Percentiles rank a stretch among this genome's conserved stretches.
These are phyloP conservation scores for Heliconius hermathena DNA, from an alignment of 1,140 invertebrate species.

Conservation along the genomic window DNA sequence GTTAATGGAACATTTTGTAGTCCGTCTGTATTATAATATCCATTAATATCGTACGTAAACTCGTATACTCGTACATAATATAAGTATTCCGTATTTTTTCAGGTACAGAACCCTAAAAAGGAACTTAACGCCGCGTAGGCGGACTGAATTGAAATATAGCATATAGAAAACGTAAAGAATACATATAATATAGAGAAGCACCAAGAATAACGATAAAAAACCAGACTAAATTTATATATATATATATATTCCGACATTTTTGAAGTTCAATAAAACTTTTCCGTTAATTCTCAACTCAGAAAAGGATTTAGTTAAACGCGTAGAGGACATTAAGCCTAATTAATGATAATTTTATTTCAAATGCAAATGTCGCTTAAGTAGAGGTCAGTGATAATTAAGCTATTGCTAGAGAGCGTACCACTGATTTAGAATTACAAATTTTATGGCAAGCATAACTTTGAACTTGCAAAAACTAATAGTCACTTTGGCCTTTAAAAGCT, in stretches of 20 bases:
- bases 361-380: slow-evolving; percentile 19
- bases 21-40: no score
- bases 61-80: no score
- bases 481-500: not conserved
- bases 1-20: no score
- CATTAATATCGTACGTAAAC: no score
- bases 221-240: no score
- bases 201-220: no score
- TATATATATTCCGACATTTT: not conserved
- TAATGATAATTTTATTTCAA: slow-evolving; percentile 31
- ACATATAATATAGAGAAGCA: no score
- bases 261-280: not conserved
- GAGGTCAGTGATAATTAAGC: slow-evolving; percentile 1
- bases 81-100: no score
- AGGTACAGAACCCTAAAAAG: no score
- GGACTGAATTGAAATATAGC: no score
- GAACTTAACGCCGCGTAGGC: no score
- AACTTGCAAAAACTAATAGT: not conserved
- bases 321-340: slow-evolving; percentile 16
- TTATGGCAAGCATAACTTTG: not conserved
- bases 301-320: slow-evolving; percentile 14
- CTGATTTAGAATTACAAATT: slow-evolving; percentile 1
- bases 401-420: not conserved
- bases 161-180: no score
- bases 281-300: not conserved